A percentile compares a stretch with the other conserved stretches of the same genome.
These are phyloP conservation scores for Microplitis mediator DNA, from an alignment of 1,140 invertebrate genomes.

Conservation along the genomic window DNA sequence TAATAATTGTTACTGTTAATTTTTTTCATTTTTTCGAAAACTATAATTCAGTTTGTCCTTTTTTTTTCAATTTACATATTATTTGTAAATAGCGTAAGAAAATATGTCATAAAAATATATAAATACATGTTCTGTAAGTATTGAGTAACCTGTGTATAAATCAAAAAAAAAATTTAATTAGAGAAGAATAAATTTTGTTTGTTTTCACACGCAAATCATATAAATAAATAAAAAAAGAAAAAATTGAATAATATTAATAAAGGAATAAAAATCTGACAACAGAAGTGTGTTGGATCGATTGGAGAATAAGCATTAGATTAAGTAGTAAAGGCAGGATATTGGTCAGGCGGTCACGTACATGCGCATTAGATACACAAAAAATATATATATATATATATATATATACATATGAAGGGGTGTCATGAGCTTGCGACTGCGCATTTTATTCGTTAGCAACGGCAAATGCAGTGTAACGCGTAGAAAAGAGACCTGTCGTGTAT, in stretches of 20 bases:
- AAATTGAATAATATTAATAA: not conserved
- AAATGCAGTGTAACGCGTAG: slow-evolving; percentile 1
- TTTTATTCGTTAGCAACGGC: not conserved
- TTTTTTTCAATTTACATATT: no score
- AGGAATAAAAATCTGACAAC: not conserved
- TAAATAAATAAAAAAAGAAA: no score
- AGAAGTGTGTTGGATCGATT: slow-evolving; percentile 10
- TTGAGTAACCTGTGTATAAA: no score
- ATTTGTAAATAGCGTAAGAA: no score
- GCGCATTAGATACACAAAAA: slow-evolving; percentile 18
- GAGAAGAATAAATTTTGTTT: not conserved
- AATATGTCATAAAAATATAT: no score
- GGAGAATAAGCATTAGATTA: slow-evolving; percentile 8
- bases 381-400: not conserved
- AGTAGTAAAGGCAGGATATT: slow-evolving; percentile 33
- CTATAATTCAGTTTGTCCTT: no score
- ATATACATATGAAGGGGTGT: not conserved
- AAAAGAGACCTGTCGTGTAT: not conserved
- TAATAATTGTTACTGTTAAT: no score
- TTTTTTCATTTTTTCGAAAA: no score
- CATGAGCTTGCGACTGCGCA: slow-evolving; percentile 11
- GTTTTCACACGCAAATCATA: not conserved
- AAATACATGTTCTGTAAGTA: no score
- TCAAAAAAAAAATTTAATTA: no score
- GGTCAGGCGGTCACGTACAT: slow-evolving; percentile 24